These are phyloP conservation scores for Rhinoptilus africanus DNA, from an alignment of 2,113 vertebrate genomes.

Conservation along the genomic window DNA sequence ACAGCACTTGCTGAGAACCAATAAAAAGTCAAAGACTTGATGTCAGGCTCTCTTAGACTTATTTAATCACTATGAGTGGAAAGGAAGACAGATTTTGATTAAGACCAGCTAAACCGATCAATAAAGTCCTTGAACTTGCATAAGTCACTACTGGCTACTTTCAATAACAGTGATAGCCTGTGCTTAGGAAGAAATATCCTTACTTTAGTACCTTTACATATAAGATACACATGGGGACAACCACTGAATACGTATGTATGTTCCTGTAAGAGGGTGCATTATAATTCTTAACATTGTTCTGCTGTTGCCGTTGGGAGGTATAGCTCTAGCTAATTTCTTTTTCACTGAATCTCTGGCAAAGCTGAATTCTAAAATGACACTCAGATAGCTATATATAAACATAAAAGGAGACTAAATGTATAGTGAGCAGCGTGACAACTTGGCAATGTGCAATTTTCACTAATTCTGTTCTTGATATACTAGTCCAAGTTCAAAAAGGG, in stretches of 20 bases:
- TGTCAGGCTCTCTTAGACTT: slow-evolving; percentile 78
- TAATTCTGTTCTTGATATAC: not conserved
- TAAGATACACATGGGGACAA: not conserved
- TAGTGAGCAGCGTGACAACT: not conserved
- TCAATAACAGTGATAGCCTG: slow-evolving; percentile 73
- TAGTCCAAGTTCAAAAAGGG: slow-evolving; percentile 27
- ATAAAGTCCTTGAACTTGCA: slow-evolving; percentile 91
- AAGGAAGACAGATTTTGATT: slow-evolving; percentile 84
- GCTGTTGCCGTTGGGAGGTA: not conserved
- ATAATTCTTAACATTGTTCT: not conserved
- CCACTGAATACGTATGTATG: not conserved
- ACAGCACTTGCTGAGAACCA: slow-evolving; percentile 69
- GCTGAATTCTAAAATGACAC: not conserved
- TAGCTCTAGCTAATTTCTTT: not conserved
- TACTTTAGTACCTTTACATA: not conserved
- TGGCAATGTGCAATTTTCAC: not conserved
- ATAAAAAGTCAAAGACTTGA: slow-evolving; percentile 73
- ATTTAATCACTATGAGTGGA: slow-evolving; percentile 90
- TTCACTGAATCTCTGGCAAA: not conserved
- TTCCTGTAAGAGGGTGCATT: not conserved
- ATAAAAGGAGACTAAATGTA: not conserved
- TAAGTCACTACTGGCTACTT: slow-evolving; percentile 79
- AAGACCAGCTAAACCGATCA: slow-evolving; percentile 82
- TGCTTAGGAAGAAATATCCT: slow-evolving; percentile 61
- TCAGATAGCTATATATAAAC: not conserved